These are phyloP conservation scores for Pogonus chalceus DNA, from an alignment of 1,140 invertebrate genomes.

Conservation along the genomic window DNA sequence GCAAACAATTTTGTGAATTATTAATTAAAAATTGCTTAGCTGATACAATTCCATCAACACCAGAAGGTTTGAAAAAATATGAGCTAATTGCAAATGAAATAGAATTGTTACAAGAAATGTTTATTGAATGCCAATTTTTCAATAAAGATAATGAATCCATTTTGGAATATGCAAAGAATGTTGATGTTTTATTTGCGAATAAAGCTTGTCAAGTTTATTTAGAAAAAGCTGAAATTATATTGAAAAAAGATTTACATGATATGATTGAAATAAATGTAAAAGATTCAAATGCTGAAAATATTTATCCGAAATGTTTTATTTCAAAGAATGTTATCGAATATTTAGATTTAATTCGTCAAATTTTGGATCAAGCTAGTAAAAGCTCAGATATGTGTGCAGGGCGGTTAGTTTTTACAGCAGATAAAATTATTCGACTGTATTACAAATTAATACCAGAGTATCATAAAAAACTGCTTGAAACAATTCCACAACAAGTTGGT, in stretches of 20 bases:
- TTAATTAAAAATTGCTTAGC: slow-evolving; percentile 66
- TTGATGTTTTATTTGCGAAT: slow-evolving; percentile 67
- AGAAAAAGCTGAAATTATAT: slow-evolving; percentile 57
- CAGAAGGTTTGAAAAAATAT: slow-evolving; percentile 57
- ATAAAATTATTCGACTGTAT: slow-evolving; percentile 72
- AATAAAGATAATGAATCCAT: slow-evolving; percentile 39
- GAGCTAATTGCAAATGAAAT: slow-evolving; percentile 51
- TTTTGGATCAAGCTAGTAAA: slow-evolving; percentile 57
- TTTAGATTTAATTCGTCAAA: slow-evolving; percentile 55
- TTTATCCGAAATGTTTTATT: slow-evolving; percentile 56
- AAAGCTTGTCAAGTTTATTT: slow-evolving; percentile 67
- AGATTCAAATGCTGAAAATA: not conserved
- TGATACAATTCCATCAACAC: slow-evolving; percentile 62
- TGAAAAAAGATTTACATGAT: slow-evolving; percentile 72
- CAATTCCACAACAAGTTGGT: slow-evolving; percentile 77
- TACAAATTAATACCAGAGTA: slow-evolving; percentile 62
- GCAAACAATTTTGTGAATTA: slow-evolving; percentile 49
- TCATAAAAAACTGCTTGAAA: slow-evolving; percentile 67
- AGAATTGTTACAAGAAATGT: slow-evolving; percentile 52
- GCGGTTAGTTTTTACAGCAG: slow-evolving; percentile 57
- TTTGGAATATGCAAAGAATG: slow-evolving; percentile 60
- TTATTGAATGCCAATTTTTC: slow-evolving; percentile 49
- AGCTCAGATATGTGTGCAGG: slow-evolving; percentile 49
- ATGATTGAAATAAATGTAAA: slow-evolving; percentile 50
- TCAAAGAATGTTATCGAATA: slow-evolving; percentile 47